Evolutionary conservation across 2,888 invertebrate genomes (phyloP).

Genomic region (Spilosoma lubricipeda): DNA sequence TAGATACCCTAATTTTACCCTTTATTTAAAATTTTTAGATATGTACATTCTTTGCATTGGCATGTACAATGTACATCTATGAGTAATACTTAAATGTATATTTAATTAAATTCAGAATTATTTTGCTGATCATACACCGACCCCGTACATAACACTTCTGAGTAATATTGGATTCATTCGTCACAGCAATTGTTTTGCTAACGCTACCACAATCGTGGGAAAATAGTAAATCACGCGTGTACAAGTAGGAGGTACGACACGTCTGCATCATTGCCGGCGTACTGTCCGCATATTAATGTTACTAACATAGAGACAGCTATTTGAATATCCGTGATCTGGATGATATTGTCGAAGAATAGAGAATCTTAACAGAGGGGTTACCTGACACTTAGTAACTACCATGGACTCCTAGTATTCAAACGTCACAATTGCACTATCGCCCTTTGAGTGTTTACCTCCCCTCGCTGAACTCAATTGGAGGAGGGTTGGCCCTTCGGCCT

Average conservation of each 20-base stretch:
- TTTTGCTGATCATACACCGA: not conserved
- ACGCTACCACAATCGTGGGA: constrained; percentile 60
- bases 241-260: constrained; percentile 44
- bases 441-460: no score
- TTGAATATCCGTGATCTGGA: constrained; percentile 22
- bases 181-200: constrained; percentile 47
- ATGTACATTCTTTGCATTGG: no score
- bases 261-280: constrained; percentile 29
- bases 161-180: constrained; percentile 25
- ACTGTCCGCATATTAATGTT: constrained; percentile 30
- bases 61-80: not conserved
- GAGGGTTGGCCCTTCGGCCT: no score
- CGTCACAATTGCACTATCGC: no score
- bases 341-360: constrained; percentile 14
- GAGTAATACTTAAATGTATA: no score
- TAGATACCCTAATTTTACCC: no score
- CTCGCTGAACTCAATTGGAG: no score
- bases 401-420: no score
- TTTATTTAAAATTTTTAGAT: no score
- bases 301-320: constrained; percentile 18
- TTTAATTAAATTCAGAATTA: not conserved
- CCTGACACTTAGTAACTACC: no score
- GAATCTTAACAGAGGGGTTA: no score
- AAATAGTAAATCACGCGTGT: constrained; percentile 63
- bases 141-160: not conserved